Conservation (phyloP, 2,888 invertebrate genomes). For the Germaria angustata region DNA sequence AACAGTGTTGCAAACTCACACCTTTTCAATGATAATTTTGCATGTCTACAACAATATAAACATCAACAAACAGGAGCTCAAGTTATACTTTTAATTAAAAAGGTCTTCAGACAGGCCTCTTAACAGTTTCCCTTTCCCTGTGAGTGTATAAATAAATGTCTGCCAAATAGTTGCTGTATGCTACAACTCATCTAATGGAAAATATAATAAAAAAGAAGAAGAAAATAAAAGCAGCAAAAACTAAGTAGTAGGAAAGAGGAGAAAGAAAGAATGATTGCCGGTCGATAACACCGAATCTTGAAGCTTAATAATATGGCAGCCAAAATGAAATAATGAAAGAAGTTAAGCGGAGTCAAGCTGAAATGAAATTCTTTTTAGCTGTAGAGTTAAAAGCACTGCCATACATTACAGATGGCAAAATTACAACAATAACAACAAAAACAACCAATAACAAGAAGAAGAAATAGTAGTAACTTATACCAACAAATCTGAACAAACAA, state of each 20-base stretch:
- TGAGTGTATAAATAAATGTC: neutral
- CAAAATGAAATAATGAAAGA: slow-evolving; percentile 64
- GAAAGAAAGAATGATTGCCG: slow-evolving; percentile 56
- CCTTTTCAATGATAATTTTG: too few species aligned
- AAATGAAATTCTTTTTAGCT: slow-evolving; percentile 60
- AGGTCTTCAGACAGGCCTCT: neutral
- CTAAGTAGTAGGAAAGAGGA: neutral
- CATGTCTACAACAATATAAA: too few species aligned
- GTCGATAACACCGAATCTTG: slow-evolving; percentile 62
- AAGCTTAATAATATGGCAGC: slow-evolving; percentile 57
- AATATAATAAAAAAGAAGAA: neutral
- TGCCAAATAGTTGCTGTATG: slow-evolving; percentile 22
- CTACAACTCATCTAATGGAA: slow-evolving; percentile 28
- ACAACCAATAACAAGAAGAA: neutral
- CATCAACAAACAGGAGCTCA: too few species aligned
- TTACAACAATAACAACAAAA: slow-evolving; percentile 15
- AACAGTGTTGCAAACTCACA: too few species aligned
- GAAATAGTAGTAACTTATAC: neutral
- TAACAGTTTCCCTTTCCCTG: neutral
- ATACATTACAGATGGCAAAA: slow-evolving; percentile 37
- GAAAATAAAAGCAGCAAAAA: neutral
- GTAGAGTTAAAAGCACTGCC: slow-evolving; percentile 34
- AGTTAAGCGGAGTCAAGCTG: slow-evolving; percentile 65
- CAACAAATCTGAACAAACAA: neutral
- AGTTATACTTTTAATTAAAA: too few species aligned